A percentile compares a stretch with the other conserved stretches of the same genome.
Evolutionary conservation across 1,140 invertebrate species (phyloP).

Genomic region (Bombus affinis): DNA sequence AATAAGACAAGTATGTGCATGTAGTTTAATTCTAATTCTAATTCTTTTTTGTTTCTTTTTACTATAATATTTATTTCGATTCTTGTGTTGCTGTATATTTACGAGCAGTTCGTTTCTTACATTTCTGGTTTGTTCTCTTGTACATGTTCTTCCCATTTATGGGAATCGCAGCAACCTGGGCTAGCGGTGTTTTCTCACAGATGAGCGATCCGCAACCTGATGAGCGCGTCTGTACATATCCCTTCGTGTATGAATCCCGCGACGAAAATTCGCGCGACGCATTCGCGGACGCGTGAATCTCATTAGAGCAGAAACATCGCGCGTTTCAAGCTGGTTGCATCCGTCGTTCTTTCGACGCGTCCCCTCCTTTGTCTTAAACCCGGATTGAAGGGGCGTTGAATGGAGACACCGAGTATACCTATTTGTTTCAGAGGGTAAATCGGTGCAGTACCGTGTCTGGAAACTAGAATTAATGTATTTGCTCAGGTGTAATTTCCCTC

Average conservation of each 20-base stretch:
- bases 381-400: neutral
- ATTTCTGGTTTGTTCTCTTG: neutral
- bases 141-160: neutral
- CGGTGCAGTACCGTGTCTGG: neutral
- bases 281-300: conserved; percentile 39
- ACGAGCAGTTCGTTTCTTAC: neutral
- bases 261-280: conserved; percentile 19
- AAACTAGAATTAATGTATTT: neutral
- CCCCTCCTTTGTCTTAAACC: conserved; percentile 13
- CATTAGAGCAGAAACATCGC: conserved; percentile 32
- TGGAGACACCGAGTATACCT: neutral
- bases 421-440: neutral
- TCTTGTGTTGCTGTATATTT: neutral
- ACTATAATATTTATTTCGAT: neutral
- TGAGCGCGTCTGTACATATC: neutral
- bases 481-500: conserved; percentile 1
- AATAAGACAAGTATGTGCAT: no score
- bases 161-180: neutral
- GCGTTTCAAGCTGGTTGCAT: conserved; percentile 30
- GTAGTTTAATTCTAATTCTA: neutral
- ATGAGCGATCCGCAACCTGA: neutral
- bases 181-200: neutral
- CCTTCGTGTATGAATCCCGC: neutral
- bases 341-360: conserved; percentile 23
- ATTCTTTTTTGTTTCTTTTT: neutral